Conservation (phyloP, 64 coral and sea anemone genomes). For the Pocillopora verrucosa region DNA sequence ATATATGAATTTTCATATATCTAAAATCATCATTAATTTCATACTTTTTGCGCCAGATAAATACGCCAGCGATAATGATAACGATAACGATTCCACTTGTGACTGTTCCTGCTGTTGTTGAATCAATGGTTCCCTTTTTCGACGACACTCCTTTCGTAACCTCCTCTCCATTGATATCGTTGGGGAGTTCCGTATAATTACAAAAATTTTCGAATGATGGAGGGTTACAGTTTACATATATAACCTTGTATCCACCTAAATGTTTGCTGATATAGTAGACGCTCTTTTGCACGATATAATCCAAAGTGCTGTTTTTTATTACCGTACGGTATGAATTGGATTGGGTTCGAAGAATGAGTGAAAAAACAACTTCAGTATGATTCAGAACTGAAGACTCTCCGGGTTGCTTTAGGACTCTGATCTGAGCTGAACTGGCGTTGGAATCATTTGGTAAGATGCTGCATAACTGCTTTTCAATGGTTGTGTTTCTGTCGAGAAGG, state of each 20-base stretch:
- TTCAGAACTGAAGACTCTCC: not conserved
- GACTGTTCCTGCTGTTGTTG: not conserved
- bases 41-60: too few relatives aligned
- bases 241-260: not conserved
- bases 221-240: not conserved
- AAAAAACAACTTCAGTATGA: not conserved
- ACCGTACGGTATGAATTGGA: not conserved
- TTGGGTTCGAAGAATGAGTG: not conserved
- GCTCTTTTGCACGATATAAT: not conserved
- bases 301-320: not conserved
- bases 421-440: not conserved
- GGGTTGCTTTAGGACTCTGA: not conserved
- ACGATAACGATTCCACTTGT: not conserved
- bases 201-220: not conserved
- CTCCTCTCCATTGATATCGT: not conserved
- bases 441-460: not conserved
- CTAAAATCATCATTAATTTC: too few relatives aligned
- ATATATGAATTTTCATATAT: too few relatives aligned
- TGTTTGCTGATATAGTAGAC: not conserved
- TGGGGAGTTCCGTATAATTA: not conserved
- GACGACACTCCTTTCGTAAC: not conserved
- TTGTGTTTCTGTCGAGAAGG: not conserved
- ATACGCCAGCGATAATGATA: not conserved
- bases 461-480: not conserved
- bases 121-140: not conserved